A percentile compares a stretch with the other conserved stretches of the same genome.
These are phyloP conservation scores for Nomada fucata DNA, from an alignment of 2,888 invertebrate species.

Conservation along the genomic window DNA sequence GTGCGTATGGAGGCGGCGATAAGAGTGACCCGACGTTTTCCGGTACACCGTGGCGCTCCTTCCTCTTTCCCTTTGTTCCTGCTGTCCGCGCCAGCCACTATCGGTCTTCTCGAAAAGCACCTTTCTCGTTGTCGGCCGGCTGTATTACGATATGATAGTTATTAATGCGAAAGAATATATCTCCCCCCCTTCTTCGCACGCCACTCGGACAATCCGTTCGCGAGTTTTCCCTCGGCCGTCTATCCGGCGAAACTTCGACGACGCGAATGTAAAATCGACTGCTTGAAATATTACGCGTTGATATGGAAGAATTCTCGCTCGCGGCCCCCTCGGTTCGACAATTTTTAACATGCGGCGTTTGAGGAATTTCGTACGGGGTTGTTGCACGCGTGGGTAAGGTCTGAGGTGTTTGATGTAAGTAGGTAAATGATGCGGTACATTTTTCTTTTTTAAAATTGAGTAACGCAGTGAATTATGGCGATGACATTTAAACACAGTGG, in stretches of 20 bases:
- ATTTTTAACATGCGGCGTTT: too few species aligned
- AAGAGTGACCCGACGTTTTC: slow-evolving; percentile 67
- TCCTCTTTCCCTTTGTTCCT: slow-evolving; percentile 33
- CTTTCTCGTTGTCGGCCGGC: slow-evolving; percentile 18
- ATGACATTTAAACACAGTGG: too few species aligned
- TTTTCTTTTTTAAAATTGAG: too few species aligned
- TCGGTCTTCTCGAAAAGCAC: slow-evolving; percentile 23
- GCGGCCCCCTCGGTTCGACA: too few species aligned
- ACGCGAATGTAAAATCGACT: too few species aligned
- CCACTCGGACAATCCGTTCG: background rate
- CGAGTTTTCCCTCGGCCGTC: background rate
- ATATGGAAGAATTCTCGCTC: background rate
- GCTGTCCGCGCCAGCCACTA: slow-evolving; percentile 1
- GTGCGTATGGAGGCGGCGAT: slow-evolving; percentile 73
- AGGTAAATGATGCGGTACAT: too few species aligned
- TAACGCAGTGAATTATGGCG: too few species aligned
- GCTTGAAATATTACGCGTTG: too few species aligned
- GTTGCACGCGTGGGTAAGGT: too few species aligned
- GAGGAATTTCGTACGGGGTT: too few species aligned
- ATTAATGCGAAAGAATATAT: slow-evolving; percentile 41
- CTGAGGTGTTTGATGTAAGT: too few species aligned
- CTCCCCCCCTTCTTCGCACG: background rate
- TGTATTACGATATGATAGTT: slow-evolving; percentile 31
- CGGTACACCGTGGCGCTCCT: slow-evolving; percentile 44
- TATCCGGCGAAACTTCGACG: too few species aligned